Percentiles rank a stretch among this genome's conserved stretches.
These are phyloP conservation scores for Anthopleura xanthogrammica DNA, from an alignment of 92 coral and sea anemone genomes.

Conservation along the genomic window DNA sequence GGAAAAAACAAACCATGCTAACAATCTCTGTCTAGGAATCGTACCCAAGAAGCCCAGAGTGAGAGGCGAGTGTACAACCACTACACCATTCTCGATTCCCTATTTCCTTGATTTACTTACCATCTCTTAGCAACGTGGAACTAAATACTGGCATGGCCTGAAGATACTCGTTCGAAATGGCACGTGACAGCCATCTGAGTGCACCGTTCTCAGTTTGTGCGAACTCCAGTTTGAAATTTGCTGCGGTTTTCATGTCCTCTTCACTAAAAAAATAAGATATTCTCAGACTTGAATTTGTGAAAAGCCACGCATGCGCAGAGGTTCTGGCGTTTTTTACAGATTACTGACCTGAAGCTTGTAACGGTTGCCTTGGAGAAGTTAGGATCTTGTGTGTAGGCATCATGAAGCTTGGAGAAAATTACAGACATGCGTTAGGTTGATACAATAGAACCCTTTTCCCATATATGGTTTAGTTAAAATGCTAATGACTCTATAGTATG, in stretches of 20 bases:
- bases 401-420: slow-evolving; percentile 39
- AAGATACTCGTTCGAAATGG: slow-evolving; percentile 66
- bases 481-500: too few species aligned
- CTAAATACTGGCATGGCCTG: slow-evolving; percentile 85
- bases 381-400: slow-evolving; percentile 52
- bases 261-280: slow-evolving; percentile 48
- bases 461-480: neutral
- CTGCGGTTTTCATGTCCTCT: slow-evolving; percentile 87
- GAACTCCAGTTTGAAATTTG: slow-evolving; percentile 70
- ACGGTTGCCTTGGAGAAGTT: slow-evolving; percentile 52
- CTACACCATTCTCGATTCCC: too few species aligned
- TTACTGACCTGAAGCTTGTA: slow-evolving; percentile 65
- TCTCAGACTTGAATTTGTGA: too few species aligned
- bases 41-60: too few species aligned
- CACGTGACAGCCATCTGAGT: slow-evolving; percentile 54
- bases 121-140: slow-evolving; percentile 76
- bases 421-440: too few species aligned
- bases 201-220: slow-evolving; percentile 63
- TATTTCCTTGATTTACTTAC: slow-evolving; percentile 30
- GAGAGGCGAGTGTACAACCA: too few species aligned
- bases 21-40: too few species aligned
- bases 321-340: neutral
- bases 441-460: too few species aligned
- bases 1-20: too few species aligned
- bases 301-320: too few species aligned